Conservation (phyloP, 2,797 vertebrate species). For the Thaleichthys pacificus region DNA sequence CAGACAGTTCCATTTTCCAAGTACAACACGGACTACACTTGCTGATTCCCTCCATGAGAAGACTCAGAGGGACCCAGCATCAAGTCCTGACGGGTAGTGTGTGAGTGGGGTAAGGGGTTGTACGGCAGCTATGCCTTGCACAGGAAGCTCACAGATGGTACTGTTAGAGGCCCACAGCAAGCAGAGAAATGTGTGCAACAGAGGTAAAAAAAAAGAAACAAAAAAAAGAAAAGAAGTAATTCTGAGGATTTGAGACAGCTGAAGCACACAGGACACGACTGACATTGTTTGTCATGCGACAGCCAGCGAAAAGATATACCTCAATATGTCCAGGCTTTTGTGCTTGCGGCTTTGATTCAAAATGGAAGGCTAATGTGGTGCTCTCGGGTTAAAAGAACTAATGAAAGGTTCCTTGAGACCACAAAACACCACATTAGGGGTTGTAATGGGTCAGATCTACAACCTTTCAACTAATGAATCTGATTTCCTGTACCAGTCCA, state of each 20-base stretch:
- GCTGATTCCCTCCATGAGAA: not conserved
- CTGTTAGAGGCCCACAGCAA: too few species aligned
- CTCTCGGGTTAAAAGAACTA: not conserved
- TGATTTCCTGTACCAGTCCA: not conserved
- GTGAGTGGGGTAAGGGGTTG: too few species aligned
- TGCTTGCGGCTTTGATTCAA: not conserved
- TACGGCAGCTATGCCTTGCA: too few species aligned
- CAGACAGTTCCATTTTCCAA: conserved; percentile 4
- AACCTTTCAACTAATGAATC: not conserved
- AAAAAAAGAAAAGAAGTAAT: too few species aligned
- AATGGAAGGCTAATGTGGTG: not conserved
- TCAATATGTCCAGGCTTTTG: not conserved
- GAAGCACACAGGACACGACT: too few species aligned
- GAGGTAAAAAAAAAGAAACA: too few species aligned
- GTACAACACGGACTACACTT: conserved; percentile 12
- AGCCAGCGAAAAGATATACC: too few species aligned
- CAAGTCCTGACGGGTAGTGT: too few species aligned
- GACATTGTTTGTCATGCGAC: too few species aligned
- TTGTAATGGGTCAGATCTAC: not conserved
- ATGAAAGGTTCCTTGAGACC: not conserved
- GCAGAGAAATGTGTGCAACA: too few species aligned
- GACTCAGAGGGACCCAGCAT: not conserved
- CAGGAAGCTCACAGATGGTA: too few species aligned
- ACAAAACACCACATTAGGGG: not conserved
- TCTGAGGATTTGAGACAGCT: too few species aligned